These are phyloP conservation scores for Aromia moschata DNA, from an alignment of 2,888 invertebrate genomes.

Conservation along the genomic window DNA sequence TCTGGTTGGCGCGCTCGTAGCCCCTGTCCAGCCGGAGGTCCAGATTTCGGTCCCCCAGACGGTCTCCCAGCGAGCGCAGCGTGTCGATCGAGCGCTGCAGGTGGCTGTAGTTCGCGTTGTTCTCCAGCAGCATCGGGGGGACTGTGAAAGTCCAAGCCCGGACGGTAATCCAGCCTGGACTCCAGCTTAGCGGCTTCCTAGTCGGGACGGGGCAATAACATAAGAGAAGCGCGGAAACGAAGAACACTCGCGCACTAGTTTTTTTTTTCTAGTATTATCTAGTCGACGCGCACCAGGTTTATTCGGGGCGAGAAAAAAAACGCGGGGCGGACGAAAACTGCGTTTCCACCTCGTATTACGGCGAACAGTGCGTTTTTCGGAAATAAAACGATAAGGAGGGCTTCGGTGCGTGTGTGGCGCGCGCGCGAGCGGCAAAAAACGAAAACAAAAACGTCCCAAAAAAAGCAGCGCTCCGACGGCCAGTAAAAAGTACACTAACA, in stretches of 20 bases:
- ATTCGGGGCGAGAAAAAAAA: too few relatives aligned
- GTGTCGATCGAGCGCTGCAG: slow-evolving; percentile 62
- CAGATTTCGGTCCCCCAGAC: slow-evolving; percentile 60
- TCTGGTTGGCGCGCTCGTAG: slow-evolving; percentile 47
- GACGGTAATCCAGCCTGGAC: slow-evolving; percentile 61
- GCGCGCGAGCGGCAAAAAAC: slow-evolving; percentile 38
- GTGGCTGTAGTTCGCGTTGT: slow-evolving; percentile 59
- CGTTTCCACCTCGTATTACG: slow-evolving; percentile 38
- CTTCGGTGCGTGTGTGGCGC: slow-evolving; percentile 4
- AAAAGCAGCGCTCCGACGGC: slow-evolving; percentile 56
- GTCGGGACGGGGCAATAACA: too few relatives aligned
- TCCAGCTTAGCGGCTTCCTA: slow-evolving; percentile 56
- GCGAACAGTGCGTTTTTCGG: too few relatives aligned
- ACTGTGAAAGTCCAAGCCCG: slow-evolving; percentile 62
- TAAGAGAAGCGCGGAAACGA: too few relatives aligned
- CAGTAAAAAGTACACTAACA: slow-evolving; percentile 63
- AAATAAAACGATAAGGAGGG: too few relatives aligned
- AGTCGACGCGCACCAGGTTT: too few relatives aligned
- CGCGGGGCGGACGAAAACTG: slow-evolving; percentile 30
- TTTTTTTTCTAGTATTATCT: too few relatives aligned
- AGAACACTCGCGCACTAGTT: too few relatives aligned
- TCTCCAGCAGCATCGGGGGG: slow-evolving; percentile 57
- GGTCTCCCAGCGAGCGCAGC: slow-evolving; percentile 60
- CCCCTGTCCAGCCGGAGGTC: slow-evolving; percentile 51
- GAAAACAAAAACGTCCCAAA: slow-evolving; percentile 50